These are phyloP conservation scores for Lerema accius DNA, from an alignment of 1,140 invertebrate species.

Conservation along the genomic window DNA sequence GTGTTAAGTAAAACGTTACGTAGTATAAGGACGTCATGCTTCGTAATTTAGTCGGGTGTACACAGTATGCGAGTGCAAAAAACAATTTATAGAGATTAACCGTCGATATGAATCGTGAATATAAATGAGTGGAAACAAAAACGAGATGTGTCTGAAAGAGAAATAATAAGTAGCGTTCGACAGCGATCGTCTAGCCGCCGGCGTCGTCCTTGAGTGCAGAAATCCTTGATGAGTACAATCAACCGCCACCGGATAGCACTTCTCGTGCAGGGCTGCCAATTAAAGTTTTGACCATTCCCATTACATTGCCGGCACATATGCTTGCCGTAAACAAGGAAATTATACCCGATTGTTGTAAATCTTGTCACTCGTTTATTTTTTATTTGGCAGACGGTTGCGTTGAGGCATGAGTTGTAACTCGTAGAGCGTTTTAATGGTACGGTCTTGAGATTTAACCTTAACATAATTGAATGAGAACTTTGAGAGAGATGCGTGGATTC, in stretches of 20 bases:
- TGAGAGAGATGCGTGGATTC: no score
- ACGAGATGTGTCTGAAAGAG: slow-evolving; percentile 74
- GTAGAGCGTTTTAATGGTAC: background rate
- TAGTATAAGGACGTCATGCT: slow-evolving; percentile 12
- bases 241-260: slow-evolving; percentile 76
- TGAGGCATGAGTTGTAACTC: background rate
- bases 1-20: slow-evolving; percentile 15
- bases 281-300: slow-evolving; percentile 43
- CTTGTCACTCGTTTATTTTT: slow-evolving; percentile 2
- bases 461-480: no score
- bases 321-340: slow-evolving; percentile 34
- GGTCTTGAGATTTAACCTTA: background rate
- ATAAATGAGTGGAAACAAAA: slow-evolving; percentile 78
- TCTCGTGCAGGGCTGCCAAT: slow-evolving; percentile 71
- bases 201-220: slow-evolving; percentile 78
- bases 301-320: slow-evolving; percentile 7
- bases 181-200: slow-evolving; percentile 70
- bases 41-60: slow-evolving; percentile 15
- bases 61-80: slow-evolving; percentile 49
- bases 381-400: background rate
- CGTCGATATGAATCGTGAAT: slow-evolving; percentile 78
- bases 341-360: slow-evolving; percentile 11
- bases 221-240: slow-evolving; percentile 82
- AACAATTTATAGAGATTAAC: slow-evolving; percentile 76
- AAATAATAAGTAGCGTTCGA: slow-evolving; percentile 78